A percentile compares a stretch with the other conserved stretches of the same genome.
Evolutionary conservation across 2,113 vertebrate genomes (phyloP).

Genomic region (Puffinus mauretanicus): DNA sequence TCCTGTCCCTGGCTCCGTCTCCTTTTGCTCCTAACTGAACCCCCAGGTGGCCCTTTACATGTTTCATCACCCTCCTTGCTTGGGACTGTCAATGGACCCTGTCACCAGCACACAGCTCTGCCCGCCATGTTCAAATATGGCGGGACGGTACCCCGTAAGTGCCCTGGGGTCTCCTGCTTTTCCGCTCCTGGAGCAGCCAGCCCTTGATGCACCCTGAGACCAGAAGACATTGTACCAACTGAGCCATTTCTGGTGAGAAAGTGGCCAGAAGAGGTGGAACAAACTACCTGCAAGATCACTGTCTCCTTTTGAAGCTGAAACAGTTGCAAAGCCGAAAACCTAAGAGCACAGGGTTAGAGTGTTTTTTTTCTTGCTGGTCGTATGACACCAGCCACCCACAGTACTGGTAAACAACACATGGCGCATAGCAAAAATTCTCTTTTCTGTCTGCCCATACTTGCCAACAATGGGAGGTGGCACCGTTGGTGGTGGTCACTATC

Average conservation of each 20-base stretch:
- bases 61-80: not conserved
- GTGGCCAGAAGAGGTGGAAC: not conserved
- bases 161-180: not conserved
- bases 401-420: not conserved
- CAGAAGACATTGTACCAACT: not conserved
- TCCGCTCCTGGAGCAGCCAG: not conserved
- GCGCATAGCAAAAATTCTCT: not conserved
- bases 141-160: rapidly evolving
- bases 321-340: not conserved
- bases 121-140: rapidly evolving
- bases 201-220: not conserved
- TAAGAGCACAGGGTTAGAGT: not conserved
- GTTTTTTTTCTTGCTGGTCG: not conserved
- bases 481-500: not conserved
- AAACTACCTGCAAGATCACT: not conserved
- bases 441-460: not conserved
- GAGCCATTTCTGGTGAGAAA: not conserved
- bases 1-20: not conserved
- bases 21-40: not conserved
- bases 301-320: not conserved
- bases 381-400: not conserved
- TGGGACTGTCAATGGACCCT: not conserved
- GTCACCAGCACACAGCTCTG: not conserved
- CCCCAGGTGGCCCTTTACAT: rapidly evolving
- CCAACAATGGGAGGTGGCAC: not conserved